Percentiles rank a stretch among this genome's conserved stretches.
Evolutionary conservation across 2,888 invertebrate genomes (phyloP).

Genomic region (Philaethria dido): DNA sequence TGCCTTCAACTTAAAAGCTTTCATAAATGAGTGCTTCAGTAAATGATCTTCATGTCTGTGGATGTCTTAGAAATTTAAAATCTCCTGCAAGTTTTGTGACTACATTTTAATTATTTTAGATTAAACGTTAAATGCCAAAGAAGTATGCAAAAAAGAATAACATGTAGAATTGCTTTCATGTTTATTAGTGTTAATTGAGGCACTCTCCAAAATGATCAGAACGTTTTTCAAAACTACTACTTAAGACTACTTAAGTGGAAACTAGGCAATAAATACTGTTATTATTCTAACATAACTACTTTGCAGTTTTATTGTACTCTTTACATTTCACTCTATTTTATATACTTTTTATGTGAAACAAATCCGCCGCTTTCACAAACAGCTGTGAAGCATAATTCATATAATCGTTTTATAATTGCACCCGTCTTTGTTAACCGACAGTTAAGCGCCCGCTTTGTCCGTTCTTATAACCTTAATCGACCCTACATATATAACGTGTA

Average conservation of each 20-base stretch:
- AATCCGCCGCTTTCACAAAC: conserved; percentile 26
- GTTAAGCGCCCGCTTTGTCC: conserved; percentile 6
- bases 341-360: conserved; percentile 17
- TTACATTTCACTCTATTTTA: conserved; percentile 7
- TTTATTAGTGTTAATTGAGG: neutral
- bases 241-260: neutral
- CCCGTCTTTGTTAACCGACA: conserved; percentile 24
- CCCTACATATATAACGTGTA: conserved; percentile 7
- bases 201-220: neutral
- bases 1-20: neutral
- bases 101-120: too few species aligned
- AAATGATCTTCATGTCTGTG: neutral
- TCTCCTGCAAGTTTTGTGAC: too few species aligned
- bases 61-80: neutral
- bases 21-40: neutral
- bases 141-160: neutral
- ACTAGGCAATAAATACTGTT: neutral
- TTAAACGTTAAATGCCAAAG: too few species aligned
- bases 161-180: neutral
- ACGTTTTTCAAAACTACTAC: neutral
- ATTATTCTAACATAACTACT: neutral
- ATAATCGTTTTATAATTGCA: conserved; percentile 37
- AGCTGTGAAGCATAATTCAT: conserved; percentile 23
- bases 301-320: neutral
- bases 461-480: conserved; percentile 26